These are phyloP conservation scores for Orthonychiurus folsomi DNA, from an alignment of 2,888 invertebrate genomes.

Conservation along the genomic window DNA sequence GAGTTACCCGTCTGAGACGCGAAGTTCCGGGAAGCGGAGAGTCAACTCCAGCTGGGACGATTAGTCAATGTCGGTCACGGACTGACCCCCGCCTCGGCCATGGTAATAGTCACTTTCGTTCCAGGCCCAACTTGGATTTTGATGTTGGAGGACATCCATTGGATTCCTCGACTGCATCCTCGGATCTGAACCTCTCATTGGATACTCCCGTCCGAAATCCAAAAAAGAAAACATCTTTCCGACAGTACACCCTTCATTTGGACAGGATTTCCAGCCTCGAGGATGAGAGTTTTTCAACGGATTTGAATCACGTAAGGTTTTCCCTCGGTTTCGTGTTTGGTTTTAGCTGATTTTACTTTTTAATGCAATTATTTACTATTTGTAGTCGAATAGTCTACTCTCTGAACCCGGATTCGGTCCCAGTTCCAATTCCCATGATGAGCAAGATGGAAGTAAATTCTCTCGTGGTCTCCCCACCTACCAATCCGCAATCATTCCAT, in stretches of 20 bases:
- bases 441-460: slow-evolving; percentile 32
- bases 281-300: slow-evolving; percentile 37
- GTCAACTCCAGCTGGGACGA: slow-evolving; percentile 39
- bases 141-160: slow-evolving; percentile 4
- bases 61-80: slow-evolving; percentile 27
- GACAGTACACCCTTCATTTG: slow-evolving; percentile 23
- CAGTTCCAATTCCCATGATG: slow-evolving; percentile 18
- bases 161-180: not conserved
- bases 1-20: slow-evolving; percentile 17
- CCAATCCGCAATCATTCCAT: slow-evolving; percentile 37
- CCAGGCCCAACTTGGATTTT: not conserved
- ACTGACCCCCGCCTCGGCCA: slow-evolving; percentile 22
- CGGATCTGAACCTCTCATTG: not conserved
- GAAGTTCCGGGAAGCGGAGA: slow-evolving; percentile 40
- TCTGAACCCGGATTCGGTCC: slow-evolving; percentile 35
- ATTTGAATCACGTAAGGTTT: slow-evolving; percentile 33
- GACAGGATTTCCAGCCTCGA: slow-evolving; percentile 38
- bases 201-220: not conserved
- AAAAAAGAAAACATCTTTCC: not conserved
- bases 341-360: too few species aligned
- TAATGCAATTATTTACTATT: slow-evolving; percentile 25
- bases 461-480: slow-evolving; percentile 39
- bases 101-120: not conserved
- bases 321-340: too few species aligned
- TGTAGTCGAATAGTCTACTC: slow-evolving; percentile 38